These are phyloP conservation scores for Contarinia nasturtii DNA, from an alignment of 1,140 invertebrate species.

Conservation along the genomic window DNA sequence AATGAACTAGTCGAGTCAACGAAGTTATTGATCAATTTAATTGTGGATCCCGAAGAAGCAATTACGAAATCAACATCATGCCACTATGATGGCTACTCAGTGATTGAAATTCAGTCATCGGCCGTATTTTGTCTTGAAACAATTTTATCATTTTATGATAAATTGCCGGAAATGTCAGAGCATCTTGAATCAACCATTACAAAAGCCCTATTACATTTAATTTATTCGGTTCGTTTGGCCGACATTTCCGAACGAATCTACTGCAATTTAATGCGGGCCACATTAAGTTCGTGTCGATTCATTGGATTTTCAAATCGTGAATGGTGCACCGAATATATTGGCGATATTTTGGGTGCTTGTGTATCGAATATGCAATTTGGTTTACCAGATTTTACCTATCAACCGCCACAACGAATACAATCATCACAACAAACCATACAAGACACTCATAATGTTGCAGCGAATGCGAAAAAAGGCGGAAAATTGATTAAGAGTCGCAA, in stretches of 20 bases:
- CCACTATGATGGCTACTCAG: background rate
- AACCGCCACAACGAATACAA: slow-evolving; percentile 23
- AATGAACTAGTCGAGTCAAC: background rate
- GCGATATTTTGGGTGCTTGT: slow-evolving; percentile 30
- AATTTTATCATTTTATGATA: background rate
- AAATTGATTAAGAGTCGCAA: slow-evolving; percentile 19
- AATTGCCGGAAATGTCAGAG: background rate
- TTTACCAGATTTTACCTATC: slow-evolving; percentile 16
- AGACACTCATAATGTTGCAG: slow-evolving; percentile 16
- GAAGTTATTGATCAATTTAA: background rate
- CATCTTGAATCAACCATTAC: background rate
- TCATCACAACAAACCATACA: slow-evolving; percentile 32
- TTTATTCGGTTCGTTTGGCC: background rate
- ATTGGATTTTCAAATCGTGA: slow-evolving; percentile 4
- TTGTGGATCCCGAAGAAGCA: background rate
- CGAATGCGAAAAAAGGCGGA: slow-evolving; percentile 22
- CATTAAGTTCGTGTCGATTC: background rate
- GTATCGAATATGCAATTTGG: slow-evolving; percentile 30
- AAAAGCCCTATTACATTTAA: background rate
- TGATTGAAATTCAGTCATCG: background rate
- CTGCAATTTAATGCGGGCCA: background rate
- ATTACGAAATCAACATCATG: background rate
- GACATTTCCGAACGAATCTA: background rate
- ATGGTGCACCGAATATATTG: slow-evolving; percentile 14
- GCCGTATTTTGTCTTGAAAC: background rate